These are phyloP conservation scores for Phalacrocorax pelagicus DNA, from an alignment of 2,113 vertebrate species.

Conservation along the genomic window DNA sequence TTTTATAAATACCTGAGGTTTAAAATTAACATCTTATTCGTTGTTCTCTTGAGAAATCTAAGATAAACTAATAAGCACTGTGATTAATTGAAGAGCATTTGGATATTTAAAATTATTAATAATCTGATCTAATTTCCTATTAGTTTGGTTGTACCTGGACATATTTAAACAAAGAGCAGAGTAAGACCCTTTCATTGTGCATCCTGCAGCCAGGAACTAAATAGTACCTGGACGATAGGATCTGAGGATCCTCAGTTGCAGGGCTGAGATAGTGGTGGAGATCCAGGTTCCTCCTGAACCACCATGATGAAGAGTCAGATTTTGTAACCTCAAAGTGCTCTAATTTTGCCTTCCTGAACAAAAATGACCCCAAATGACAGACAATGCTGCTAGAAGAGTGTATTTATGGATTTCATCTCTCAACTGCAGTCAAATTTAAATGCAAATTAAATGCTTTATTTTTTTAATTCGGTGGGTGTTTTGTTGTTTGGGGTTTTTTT, in stretches of 20 bases:
- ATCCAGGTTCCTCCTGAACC: neutral
- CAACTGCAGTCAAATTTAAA: neutral
- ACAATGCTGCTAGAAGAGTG: neutral
- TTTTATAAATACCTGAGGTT: conserved; percentile 17
- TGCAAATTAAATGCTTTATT: neutral
- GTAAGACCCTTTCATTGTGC: neutral
- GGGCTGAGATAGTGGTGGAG: neutral
- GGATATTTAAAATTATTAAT: neutral
- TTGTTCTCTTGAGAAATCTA: neutral
- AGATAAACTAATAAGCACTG: neutral
- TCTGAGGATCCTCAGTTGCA: neutral
- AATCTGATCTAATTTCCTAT: neutral
- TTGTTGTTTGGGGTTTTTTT: neutral
- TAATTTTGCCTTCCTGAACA: neutral
- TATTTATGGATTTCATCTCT: neutral
- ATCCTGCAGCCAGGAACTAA: neutral
- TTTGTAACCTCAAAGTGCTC: neutral
- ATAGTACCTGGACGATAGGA: neutral
- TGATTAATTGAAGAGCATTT: neutral
- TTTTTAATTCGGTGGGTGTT: neutral
- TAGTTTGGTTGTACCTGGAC: neutral
- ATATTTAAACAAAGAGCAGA: neutral
- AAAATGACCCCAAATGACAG: neutral
- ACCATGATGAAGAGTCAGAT: neutral
- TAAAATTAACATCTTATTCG: neutral